A percentile compares a stretch with the other conserved stretches of the same genome.
Evolutionary conservation across 2,888 invertebrate species (phyloP).

Genomic region (Chloroclystis v-ata): DNA sequence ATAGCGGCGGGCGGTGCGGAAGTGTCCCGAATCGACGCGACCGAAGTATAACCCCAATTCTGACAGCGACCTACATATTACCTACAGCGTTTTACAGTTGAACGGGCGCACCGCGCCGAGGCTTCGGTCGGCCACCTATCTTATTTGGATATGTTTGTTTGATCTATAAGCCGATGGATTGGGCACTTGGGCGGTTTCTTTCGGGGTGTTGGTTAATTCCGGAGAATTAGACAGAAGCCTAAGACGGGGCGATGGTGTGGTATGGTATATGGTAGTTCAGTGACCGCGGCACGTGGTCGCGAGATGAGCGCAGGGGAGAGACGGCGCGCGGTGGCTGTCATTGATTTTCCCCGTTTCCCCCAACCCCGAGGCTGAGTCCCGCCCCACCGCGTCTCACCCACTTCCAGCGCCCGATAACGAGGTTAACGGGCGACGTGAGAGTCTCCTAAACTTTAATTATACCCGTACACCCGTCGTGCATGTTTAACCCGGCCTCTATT

Average conservation of each 20-base stretch:
- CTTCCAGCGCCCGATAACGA: slow-evolving; percentile 79
- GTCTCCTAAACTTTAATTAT: slow-evolving; percentile 79
- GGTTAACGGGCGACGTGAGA: slow-evolving; percentile 79
- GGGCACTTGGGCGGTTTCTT: slow-evolving; percentile 23
- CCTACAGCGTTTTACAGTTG: slow-evolving; percentile 51
- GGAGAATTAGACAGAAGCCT: slow-evolving; percentile 22
- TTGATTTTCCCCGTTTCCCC: slow-evolving; percentile 75
- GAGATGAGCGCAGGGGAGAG: slow-evolving; percentile 75
- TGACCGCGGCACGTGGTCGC: slow-evolving; percentile 76
- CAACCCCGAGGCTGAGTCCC: slow-evolving; percentile 56
- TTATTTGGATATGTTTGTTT: slow-evolving; percentile 40
- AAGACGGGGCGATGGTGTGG: slow-evolving; percentile 15
- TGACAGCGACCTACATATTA: slow-evolving; percentile 72
- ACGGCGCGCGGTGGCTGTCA: slow-evolving; percentile 78
- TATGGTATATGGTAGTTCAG: slow-evolving; percentile 50
- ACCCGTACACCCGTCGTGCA: slow-evolving; percentile 76
- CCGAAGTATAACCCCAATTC: slow-evolving; percentile 74
- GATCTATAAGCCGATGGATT: slow-evolving; percentile 35
- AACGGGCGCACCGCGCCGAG: slow-evolving; percentile 44
- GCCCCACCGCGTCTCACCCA: slow-evolving; percentile 76
- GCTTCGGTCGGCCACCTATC: slow-evolving; percentile 40
- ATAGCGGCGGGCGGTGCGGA: slow-evolving; percentile 58
- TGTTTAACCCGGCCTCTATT: slow-evolving; percentile 76
- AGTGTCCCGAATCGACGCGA: slow-evolving; percentile 72
- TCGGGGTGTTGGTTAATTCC: slow-evolving; percentile 25